Evolutionary conservation across 1,140 invertebrate species (phyloP).

Genomic region (Anthonomus grandis): DNA sequence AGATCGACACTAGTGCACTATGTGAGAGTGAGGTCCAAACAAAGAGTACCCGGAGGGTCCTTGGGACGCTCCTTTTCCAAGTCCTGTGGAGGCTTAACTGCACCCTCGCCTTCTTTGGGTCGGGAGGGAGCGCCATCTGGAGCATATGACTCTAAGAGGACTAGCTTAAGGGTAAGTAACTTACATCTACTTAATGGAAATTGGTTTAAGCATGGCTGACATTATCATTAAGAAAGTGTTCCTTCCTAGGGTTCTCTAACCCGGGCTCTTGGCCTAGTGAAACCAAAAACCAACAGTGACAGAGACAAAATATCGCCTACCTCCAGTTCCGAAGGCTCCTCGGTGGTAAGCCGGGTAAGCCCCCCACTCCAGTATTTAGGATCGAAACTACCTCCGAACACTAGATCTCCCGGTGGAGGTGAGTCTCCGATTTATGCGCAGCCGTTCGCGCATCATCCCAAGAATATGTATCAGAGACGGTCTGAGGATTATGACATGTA

Average conservation of each 20-base stretch:
- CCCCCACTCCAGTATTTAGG: conserved; percentile 46
- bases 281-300: conserved; percentile 50
- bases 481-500: conserved; percentile 39
- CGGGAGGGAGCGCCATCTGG: conserved; percentile 37
- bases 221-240: not conserved
- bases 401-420: conserved; percentile 34
- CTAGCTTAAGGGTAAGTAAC: conserved; percentile 53
- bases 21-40: conserved; percentile 56
- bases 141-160: conserved; percentile 46
- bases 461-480: conserved; percentile 29
- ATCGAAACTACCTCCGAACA: too few species aligned
- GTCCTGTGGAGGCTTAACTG: conserved; percentile 44
- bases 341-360: conserved; percentile 52
- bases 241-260: conserved; percentile 61
- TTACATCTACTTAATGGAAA: not conserved
- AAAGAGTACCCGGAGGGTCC: conserved; percentile 53
- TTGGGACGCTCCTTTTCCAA: conserved; percentile 53
- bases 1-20: conserved; percentile 64
- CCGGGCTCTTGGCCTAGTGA: conserved; percentile 61
- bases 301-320: conserved; percentile 51
- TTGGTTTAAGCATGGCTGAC: not conserved
- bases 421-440: conserved; percentile 42
- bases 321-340: conserved; percentile 55
- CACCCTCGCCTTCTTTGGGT: conserved; percentile 40
- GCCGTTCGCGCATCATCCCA: conserved; percentile 34